Base-by-base conservation (phyloP, 2,888 invertebrate genomes). In the Melipona beecheii region DNA sequence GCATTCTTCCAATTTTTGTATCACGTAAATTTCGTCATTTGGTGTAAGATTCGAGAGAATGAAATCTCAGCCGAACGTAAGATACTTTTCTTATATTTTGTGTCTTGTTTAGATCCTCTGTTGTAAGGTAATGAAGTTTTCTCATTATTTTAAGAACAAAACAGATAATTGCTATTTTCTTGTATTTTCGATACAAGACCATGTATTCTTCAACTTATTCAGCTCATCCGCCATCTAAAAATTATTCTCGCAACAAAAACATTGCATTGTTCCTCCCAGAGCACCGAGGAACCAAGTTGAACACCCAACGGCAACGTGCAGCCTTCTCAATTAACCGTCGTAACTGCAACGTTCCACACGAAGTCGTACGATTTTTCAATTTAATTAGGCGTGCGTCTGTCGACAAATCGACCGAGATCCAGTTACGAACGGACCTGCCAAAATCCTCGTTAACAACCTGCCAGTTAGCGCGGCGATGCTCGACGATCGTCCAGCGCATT, bases 371-470 rank as follows among this genome's bases (percentile, higher is more conserved):
- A 79, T 74, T 85, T 80, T 76, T 80, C 70, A 74, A 66, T 49
- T 74, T 76, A 85, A 85, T 84, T 80, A 76, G 69, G 31, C 84
- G 73, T 71, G 66, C 27, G 50, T 66, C 50, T 27, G 64, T 54
- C 65, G 80, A 84, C 85, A 85, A 76, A 73, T 76, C 69, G 78
- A 31, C 50, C 15, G 21, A 43, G 69, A 74, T 80, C 74, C 43
- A 49, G 80, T 66, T 79, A 66, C 79, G 36, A 15, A n/a, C 54
- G 27, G 6, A 66, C n/a, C 56, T 85, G 85, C 79, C 84, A 85
- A 85, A 76, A 80, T 27, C n/a, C 62, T 71, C 74, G 70, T 79
- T 73, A 79, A 65, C 56, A 49, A 71, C 60, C 58, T 62, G 74
- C 73, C 68, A 83, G 52, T 75, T 75, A 72, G 11, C 58, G 21